Evolutionary conservation across 2,888 invertebrate genomes (phyloP).

Genomic region (Thereva nobilitata): DNA sequence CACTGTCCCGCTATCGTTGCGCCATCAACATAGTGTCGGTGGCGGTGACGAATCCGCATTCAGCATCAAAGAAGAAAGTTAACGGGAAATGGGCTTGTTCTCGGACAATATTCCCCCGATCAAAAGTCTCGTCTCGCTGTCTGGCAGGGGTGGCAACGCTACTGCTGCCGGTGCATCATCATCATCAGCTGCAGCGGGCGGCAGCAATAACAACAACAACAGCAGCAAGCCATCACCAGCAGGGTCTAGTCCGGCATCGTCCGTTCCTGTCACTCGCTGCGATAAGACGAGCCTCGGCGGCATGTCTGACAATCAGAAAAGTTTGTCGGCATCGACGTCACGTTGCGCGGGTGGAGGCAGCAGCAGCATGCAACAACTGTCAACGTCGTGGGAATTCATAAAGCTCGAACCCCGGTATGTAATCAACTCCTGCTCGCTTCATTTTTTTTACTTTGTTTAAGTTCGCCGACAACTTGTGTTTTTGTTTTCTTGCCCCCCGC

Average conservation of each 20-base stretch:
- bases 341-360: neutral
- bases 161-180: neutral
- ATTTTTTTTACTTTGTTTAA: neutral
- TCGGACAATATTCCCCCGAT: slow-evolving; percentile 16
- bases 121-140: slow-evolving; percentile 25
- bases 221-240: neutral
- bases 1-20: neutral
- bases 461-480: neutral
- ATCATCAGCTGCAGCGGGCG: too few species aligned
- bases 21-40: too few species aligned
- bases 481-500: slow-evolving; percentile 19
- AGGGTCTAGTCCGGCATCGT: neutral
- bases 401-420: slow-evolving; percentile 33
- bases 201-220: neutral
- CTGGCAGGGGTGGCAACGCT: slow-evolving; percentile 19
- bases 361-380: slow-evolving; percentile 34
- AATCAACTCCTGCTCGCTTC: neutral
- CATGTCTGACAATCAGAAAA: slow-evolving; percentile 18
- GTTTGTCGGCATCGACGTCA: slow-evolving; percentile 15
- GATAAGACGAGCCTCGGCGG: slow-evolving; percentile 17
- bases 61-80: neutral
- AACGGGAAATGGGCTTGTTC: slow-evolving; percentile 21
- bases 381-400: slow-evolving; percentile 37
- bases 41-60: neutral
- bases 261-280: slow-evolving; percentile 2